phyloP scores from a whole-genome alignment of 2,113 vertebrate genomes.

The Cochlearius cochlearius region DNA sequence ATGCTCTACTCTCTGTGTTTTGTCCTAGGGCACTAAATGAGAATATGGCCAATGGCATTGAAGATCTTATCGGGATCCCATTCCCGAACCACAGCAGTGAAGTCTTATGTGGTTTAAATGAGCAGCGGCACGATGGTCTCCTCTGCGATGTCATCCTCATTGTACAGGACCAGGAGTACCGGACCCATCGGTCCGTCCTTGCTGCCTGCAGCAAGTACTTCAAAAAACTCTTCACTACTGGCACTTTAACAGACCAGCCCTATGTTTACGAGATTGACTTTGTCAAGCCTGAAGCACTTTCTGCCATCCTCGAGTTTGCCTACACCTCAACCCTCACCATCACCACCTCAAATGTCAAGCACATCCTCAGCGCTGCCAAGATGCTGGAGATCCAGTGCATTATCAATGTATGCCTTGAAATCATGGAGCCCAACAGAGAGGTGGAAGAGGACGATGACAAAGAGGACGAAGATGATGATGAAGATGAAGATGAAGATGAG shows the following conservation, averaged over 20 bases:
- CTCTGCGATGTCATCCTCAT: constrained; percentile 96
- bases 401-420: constrained; percentile 94
- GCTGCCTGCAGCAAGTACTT: constrained; percentile 99
- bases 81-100: constrained; percentile 99
- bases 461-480: constrained; percentile 70
- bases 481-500: constrained; percentile 77
- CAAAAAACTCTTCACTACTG: constrained; percentile 96
- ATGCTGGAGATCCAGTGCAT: constrained; percentile 97
- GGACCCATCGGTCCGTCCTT: constrained; percentile 92
- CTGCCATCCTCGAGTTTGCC: constrained; percentile 96
- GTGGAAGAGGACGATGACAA: constrained; percentile 74
- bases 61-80: constrained; percentile 97
- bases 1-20: constrained; percentile 25
- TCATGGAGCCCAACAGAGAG: constrained; percentile 87
- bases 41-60: constrained; percentile 92
- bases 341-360: constrained; percentile 90
- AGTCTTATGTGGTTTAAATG: constrained; percentile 91
- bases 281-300: constrained; percentile 91
- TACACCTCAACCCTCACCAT: constrained; percentile 98
- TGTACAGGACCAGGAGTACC: constrained; percentile 93
- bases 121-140: constrained; percentile 90
- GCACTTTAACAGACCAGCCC: constrained; percentile 81
- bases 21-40: constrained; percentile 76
- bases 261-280: constrained; percentile 96
- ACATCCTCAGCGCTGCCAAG: constrained; percentile 91